Conservation (phyloP, 2,888 invertebrate species). For the Deroplatys truncata region DNA sequence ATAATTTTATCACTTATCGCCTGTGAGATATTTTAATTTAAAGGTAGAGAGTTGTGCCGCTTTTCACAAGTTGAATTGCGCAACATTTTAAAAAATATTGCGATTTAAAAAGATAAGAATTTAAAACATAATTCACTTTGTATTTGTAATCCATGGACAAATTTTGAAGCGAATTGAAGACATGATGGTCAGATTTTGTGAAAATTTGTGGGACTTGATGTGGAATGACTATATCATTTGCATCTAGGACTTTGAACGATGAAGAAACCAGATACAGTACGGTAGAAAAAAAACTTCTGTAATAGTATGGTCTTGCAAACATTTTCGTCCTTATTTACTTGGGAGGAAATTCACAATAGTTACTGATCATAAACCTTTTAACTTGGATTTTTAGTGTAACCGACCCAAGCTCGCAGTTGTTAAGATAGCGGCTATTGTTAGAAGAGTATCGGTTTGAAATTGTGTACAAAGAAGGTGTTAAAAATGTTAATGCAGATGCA, state of each 20-base stretch:
- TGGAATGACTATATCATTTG: not conserved
- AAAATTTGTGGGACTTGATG: not conserved
- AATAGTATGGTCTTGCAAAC: not conserved
- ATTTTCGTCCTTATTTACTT: no score
- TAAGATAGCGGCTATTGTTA: slow-evolving; percentile 21
- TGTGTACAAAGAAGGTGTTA: slow-evolving; percentile 32
- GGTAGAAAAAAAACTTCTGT: not conserved
- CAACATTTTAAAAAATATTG: no score
- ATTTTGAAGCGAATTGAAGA: no score
- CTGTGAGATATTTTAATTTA: no score
- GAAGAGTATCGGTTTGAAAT: slow-evolving; percentile 37
- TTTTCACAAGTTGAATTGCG: no score
- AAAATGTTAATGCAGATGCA: slow-evolving; percentile 32
- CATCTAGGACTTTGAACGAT: not conserved
- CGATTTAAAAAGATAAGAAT: no score
- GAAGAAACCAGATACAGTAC: not conserved
- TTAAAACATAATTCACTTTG: no score
- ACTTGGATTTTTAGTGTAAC: not conserved
- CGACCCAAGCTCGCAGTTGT: not conserved
- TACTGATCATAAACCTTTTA: not conserved
- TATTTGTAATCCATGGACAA: no score
- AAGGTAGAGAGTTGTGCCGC: no score
- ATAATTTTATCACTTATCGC: no score
- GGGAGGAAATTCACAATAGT: not conserved
- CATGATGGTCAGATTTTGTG: no score